phyloP scores from a whole-genome alignment of 2,888 invertebrate species.

The Nycteola revayana region DNA sequence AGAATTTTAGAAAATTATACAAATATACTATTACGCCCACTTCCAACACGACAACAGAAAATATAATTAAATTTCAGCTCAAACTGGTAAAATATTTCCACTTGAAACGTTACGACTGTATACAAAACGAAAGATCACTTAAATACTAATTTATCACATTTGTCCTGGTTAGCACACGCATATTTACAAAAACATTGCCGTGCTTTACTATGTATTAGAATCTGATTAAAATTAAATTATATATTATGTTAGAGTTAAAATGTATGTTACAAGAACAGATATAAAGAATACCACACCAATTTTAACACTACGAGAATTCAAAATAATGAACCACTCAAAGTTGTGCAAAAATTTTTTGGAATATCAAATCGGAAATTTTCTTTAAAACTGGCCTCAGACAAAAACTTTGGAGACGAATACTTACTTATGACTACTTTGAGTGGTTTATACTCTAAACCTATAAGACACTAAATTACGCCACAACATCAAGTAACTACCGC shows the following conservation, averaged over 20 bases:
- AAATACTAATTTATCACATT: conserved; percentile 78
- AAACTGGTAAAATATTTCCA: conserved; percentile 36
- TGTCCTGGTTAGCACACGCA: conserved; percentile 71
- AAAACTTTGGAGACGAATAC: conserved; percentile 11
- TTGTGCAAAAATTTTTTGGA: conserved; percentile 25
- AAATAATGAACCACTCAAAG: conserved; percentile 74
- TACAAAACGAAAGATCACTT: conserved; percentile 52
- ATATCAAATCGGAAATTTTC: conserved; percentile 26
- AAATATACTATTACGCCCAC: conserved; percentile 35
- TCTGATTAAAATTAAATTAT: conserved; percentile 67
- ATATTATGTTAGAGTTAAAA: conserved; percentile 58
- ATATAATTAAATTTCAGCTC: conserved; percentile 39
- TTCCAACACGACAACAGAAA: conserved; percentile 33
- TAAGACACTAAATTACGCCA: conserved; percentile 82
- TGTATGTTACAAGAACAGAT: conserved; percentile 71
- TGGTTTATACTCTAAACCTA: conserved; percentile 67
- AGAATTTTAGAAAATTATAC: conserved; percentile 33
- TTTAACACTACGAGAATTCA: conserved; percentile 72
- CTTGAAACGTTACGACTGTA: conserved; percentile 27
- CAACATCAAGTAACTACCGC: conserved; percentile 82
- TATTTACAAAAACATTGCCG: conserved; percentile 71
- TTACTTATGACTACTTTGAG: conserved; percentile 49
- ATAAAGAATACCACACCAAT: conserved; percentile 80
- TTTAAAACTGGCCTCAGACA: conserved; percentile 34
- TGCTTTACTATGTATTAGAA: conserved; percentile 68